phyloP scores from a whole-genome alignment of 2,797 vertebrate species.

The Coreius guichenoti region DNA sequence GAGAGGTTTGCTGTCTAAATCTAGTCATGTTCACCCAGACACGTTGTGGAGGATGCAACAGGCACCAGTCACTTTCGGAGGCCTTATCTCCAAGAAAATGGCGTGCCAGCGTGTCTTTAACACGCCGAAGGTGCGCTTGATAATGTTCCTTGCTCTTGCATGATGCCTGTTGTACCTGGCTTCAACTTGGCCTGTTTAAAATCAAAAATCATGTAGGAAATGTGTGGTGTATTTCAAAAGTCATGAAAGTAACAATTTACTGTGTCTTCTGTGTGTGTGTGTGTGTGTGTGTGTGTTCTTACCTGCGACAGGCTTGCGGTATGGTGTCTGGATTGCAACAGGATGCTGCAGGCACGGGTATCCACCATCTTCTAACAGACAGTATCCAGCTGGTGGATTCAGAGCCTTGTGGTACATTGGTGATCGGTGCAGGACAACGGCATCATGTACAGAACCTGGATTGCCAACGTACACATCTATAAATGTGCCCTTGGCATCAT shows the following conservation, averaged over 20 bases:
- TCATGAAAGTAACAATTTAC: too few relatives aligned
- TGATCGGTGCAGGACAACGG: background rate
- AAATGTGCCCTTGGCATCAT: too few relatives aligned
- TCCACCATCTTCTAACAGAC: conserved; percentile 29
- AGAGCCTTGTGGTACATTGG: conserved; percentile 13
- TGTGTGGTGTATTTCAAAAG: too few relatives aligned
- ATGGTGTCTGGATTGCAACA: conserved; percentile 7
- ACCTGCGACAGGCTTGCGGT: background rate
- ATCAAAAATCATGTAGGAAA: conserved; percentile 11
- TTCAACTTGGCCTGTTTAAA: conserved; percentile 30
- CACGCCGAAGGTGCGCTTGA: conserved; percentile 41
- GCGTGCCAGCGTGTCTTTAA: conserved; percentile 36
- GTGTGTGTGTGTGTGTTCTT: background rate
- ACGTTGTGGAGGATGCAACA: conserved; percentile 52
- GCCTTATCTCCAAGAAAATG: conserved; percentile 42
- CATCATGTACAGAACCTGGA: too few relatives aligned
- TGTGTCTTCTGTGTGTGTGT: too few relatives aligned
- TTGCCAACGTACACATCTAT: too few relatives aligned
- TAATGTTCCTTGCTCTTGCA: conserved; percentile 21
- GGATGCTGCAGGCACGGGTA: conserved; percentile 26
- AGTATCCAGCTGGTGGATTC: conserved; percentile 38
- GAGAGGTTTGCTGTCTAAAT: too few relatives aligned
- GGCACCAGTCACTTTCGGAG: conserved; percentile 42
- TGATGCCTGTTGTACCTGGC: conserved; percentile 28
- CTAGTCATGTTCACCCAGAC: conserved; percentile 1